Evolutionary conservation across 2,797 vertebrate genomes (phyloP).

Genomic region (Sus cebifrons): DNA sequence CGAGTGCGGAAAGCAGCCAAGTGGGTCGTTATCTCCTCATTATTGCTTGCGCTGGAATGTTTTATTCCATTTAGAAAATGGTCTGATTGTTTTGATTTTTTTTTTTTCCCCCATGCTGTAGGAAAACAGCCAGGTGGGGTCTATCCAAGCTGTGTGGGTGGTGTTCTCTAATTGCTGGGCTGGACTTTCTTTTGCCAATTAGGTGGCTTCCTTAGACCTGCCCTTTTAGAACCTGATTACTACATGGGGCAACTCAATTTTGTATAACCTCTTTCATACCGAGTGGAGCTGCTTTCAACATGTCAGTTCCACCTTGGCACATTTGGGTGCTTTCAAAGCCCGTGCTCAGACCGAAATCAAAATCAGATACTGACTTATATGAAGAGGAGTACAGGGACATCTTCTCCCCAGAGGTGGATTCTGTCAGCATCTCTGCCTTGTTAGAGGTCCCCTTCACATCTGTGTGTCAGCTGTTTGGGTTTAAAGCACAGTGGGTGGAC

Average conservation of each 20-base stretch:
- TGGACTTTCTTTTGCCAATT: constrained; percentile 85
- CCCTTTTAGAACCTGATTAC: constrained; percentile 87
- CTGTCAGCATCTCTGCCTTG: constrained; percentile 46
- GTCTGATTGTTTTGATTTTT: constrained; percentile 82
- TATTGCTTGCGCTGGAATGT: constrained; percentile 79
- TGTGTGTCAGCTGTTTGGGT: neutral
- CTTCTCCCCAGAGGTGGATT: constrained; percentile 54
- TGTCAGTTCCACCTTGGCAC: constrained; percentile 70
- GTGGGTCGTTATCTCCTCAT: constrained; percentile 79
- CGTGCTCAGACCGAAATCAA: constrained; percentile 15
- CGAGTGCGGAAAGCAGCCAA: constrained; percentile 68
- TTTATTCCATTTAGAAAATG: constrained; percentile 85
- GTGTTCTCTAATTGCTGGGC: constrained; percentile 84
- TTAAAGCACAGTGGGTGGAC: neutral
- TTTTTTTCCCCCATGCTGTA: neutral
- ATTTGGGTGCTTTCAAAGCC: constrained; percentile 70
- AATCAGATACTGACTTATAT: constrained; percentile 71
- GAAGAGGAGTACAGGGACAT: neutral
- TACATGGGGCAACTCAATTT: constrained; percentile 84
- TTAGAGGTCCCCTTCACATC: constrained; percentile 1
- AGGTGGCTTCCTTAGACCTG: constrained; percentile 80
- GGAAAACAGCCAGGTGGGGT: constrained; percentile 81
- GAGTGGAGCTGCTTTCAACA: constrained; percentile 90
- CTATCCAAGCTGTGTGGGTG: constrained; percentile 81
- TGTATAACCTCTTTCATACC: constrained; percentile 91